Percentiles rank a stretch among this genome's conserved stretches.
Conservation (phyloP, 2,113 vertebrate genomes). For the Opisthocomus hoazin region DNA sequence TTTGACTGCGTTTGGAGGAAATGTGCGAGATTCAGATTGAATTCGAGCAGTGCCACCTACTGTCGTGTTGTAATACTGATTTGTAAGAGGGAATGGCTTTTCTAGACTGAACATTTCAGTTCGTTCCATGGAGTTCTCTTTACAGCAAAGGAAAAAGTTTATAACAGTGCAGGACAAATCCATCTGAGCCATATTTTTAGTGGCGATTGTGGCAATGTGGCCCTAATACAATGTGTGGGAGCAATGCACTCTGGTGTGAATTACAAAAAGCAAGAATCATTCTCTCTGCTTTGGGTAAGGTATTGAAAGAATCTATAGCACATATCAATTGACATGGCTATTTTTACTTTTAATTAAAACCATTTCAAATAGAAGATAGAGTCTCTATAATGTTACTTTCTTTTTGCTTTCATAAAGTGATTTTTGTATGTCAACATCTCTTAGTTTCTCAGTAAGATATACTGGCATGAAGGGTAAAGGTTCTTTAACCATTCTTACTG, state of each 20-base stretch:
- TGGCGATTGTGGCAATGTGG: background rate
- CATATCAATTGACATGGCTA: accelerated
- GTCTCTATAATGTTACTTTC: background rate
- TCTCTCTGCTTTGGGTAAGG: background rate
- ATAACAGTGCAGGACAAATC: background rate
- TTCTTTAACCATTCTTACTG: background rate
- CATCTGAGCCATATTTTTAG: background rate
- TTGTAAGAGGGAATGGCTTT: background rate
- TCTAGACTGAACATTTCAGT: accelerated
- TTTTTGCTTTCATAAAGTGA: background rate
- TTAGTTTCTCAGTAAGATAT: background rate
- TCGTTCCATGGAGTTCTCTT: background rate
- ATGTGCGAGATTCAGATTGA: accelerated
- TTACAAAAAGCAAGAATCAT: background rate
- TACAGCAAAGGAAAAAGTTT: background rate
- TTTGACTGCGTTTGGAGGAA: background rate
- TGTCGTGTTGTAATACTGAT: accelerated
- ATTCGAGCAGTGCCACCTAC: slow-evolving; percentile 19
- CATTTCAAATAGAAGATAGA: background rate
- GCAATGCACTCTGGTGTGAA: background rate
- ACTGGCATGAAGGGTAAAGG: background rate
- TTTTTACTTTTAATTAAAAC: background rate
- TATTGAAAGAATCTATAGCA: background rate
- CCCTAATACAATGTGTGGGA: background rate
- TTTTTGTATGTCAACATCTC: background rate